A percentile compares a stretch with the other conserved stretches of the same genome.
Evolutionary conservation across 2,888 invertebrate species (phyloP).

Genomic region (Dynastes hyllus): DNA sequence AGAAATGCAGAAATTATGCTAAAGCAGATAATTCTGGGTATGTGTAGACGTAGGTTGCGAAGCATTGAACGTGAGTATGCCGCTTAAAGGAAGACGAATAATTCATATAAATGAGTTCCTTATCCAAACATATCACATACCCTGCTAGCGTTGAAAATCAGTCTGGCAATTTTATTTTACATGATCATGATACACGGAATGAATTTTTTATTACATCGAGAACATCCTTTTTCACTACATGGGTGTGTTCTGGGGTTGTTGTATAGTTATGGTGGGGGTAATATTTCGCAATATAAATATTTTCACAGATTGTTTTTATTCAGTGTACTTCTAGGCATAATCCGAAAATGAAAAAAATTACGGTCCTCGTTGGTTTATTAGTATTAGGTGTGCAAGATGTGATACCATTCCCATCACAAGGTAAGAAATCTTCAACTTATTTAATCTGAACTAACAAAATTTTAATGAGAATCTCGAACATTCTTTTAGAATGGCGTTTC

Average conservation of each 20-base stretch:
- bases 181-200: slow-evolving; percentile 64
- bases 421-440: slow-evolving; percentile 10
- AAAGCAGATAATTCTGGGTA: slow-evolving; percentile 54
- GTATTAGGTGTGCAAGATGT: slow-evolving; percentile 30
- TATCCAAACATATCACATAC: slow-evolving; percentile 66
- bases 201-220: slow-evolving; percentile 65
- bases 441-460: not conserved
- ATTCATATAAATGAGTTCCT: slow-evolving; percentile 63
- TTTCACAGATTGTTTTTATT: slow-evolving; percentile 53
- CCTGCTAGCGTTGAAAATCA: slow-evolving; percentile 67
- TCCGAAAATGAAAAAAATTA: slow-evolving; percentile 46
- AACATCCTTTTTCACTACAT: slow-evolving; percentile 60
- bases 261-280: slow-evolving; percentile 57
- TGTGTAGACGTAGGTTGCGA: slow-evolving; percentile 49
- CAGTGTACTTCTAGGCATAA: slow-evolving; percentile 42
- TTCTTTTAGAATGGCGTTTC: slow-evolving; percentile 28
- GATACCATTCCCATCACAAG: slow-evolving; percentile 26
- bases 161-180: slow-evolving; percentile 67
- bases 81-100: slow-evolving; percentile 57
- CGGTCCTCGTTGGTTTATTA: slow-evolving; percentile 17
- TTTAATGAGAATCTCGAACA: slow-evolving; percentile 1
- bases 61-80: slow-evolving; percentile 50
- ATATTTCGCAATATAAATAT: slow-evolving; percentile 63
- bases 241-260: slow-evolving; percentile 62
- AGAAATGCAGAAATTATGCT: slow-evolving; percentile 52